Base-by-base conservation (phyloP, 2,113 vertebrate genomes). In the Aix galericulata region DNA sequence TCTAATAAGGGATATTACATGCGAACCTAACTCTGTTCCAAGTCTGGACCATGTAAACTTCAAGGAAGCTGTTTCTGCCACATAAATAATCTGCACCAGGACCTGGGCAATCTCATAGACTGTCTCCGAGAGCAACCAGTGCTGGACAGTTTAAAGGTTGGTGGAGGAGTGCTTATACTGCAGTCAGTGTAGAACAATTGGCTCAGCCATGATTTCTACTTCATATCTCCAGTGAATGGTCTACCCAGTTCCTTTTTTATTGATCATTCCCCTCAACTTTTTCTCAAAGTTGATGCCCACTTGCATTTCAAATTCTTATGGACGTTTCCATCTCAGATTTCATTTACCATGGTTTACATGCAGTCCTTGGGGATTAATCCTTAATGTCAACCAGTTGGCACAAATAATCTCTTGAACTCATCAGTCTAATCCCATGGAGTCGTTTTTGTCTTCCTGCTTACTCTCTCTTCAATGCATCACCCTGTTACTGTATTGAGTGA, bases 31-130 rank as follows among this genome's bases (percentile, higher is more conserved):
- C 18, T 85, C 13, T 60, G 20, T 81, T 76, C 58, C 53, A 72
- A 72, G 89, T 60, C 89, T 85, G 69, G 75, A 76, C 50, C 68
- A 26, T 26, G 66, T 92, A 92, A 87, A 86, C 88, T 88, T 96
- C 92, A 81, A 86, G 63, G 78, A 88, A 96, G 48, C 77, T 62
- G 53, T 68, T 95, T 87, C 89, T 95, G 81, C 53, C 56, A 62
- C 74, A 84, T 92, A 91, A 96, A 92, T 93, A 86, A 76, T 82
- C 27, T 55, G 55, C 1, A 11, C 62, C 14, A 75, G 36, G 25
- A 66, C 79, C 93, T 95, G 62, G 64, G 58, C 40, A 93, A 46
- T 73, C 77, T 96, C 82, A 90, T 3, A 25, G 53, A 5, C 29
- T 63, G 63, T 63, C 76, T 78, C 88, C 73, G 83, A 63, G 48